These are phyloP conservation scores for Ctenopoma multispine DNA, from an alignment of 2,797 vertebrate genomes.

Conservation along the genomic window DNA sequence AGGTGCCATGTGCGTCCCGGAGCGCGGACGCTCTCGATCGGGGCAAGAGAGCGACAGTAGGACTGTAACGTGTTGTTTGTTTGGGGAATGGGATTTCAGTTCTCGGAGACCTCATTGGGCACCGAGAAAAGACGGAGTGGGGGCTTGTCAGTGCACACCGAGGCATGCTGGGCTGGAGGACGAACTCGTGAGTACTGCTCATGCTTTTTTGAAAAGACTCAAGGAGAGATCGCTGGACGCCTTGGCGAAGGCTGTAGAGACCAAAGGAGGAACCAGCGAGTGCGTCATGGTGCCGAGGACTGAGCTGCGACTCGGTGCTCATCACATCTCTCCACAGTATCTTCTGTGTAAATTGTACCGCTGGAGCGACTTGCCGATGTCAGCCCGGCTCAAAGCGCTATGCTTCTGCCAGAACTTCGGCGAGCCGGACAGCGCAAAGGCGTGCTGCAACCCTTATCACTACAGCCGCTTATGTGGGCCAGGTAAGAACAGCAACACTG, in stretches of 20 bases:
- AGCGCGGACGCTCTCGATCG: conserved; percentile 71
- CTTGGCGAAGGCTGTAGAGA: conserved; percentile 93
- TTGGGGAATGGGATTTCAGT: conserved; percentile 86
- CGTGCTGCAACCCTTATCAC: conserved; percentile 98
- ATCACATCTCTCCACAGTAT: conserved; percentile 87
- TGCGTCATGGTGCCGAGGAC: conserved; percentile 87
- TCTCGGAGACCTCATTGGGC: conserved; percentile 70
- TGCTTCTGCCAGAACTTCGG: conserved; percentile 91
- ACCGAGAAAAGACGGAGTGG: conserved; percentile 71
- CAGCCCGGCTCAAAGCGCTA: conserved; percentile 90
- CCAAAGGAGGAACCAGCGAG: conserved; percentile 89
- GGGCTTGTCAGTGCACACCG: conserved; percentile 71
- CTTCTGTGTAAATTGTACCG: conserved; percentile 93
- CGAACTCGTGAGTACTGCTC: conserved; percentile 88
- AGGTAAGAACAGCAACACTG: conserved; percentile 83
- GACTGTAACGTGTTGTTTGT: conserved; percentile 93
- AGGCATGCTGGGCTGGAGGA: conserved; percentile 77
- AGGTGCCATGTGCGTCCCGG: conserved; percentile 79
- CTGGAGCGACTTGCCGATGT: conserved; percentile 93
- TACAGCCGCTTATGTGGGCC: conserved; percentile 96
- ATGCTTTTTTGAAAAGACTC: conserved; percentile 91
- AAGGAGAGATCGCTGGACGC: conserved; percentile 92
- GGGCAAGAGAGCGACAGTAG: conserved; percentile 82
- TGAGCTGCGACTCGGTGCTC: conserved; percentile 87
- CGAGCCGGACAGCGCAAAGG: conserved; percentile 80